phyloP scores from a whole-genome alignment of 2,888 invertebrate species.

The Itoplectis maculator region DNA sequence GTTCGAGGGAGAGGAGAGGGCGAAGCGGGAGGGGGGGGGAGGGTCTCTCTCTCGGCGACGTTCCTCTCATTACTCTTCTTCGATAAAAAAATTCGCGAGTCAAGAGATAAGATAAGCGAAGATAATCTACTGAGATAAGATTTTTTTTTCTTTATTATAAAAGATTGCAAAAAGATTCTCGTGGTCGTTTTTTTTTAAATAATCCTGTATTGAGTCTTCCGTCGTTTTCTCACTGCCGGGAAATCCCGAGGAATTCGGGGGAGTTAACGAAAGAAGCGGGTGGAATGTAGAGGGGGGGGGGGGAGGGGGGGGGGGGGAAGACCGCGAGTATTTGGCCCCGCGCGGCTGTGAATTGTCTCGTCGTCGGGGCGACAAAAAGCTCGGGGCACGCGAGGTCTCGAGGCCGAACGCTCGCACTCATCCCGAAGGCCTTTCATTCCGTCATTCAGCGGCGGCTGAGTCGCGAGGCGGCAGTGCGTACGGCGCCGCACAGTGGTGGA shows the following conservation, averaged over 20 bases:
- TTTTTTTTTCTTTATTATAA: too few relatives aligned
- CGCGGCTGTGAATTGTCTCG: conserved; percentile 58
- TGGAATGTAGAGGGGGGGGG: too few relatives aligned
- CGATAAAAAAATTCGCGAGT: too few relatives aligned
- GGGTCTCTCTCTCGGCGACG: conserved; percentile 26
- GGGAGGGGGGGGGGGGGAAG: conserved; percentile 14
- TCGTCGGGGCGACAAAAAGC: conserved; percentile 52
- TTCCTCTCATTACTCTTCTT: too few relatives aligned
- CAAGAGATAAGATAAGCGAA: too few relatives aligned
- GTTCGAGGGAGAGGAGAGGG: neutral
- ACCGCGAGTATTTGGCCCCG: neutral
- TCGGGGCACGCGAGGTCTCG: conserved; percentile 2
- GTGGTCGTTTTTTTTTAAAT: too few relatives aligned
- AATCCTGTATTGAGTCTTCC: too few relatives aligned
- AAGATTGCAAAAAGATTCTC: too few relatives aligned
- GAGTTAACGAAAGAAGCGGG: conserved; percentile 3
- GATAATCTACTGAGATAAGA: too few relatives aligned
- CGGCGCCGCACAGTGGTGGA: conserved; percentile 26
- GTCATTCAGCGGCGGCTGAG: conserved; percentile 55
- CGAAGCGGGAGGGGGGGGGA: conserved; percentile 3
- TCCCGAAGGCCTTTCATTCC: conserved; percentile 54
- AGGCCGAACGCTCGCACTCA: conserved; percentile 20
- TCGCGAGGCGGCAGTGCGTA: conserved; percentile 9
- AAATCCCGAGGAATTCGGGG: conserved; percentile 49
- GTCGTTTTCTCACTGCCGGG: conserved; percentile 1